These are phyloP conservation scores for Nerophis ophidion DNA, from an alignment of 2,113 vertebrate genomes.

Conservation along the genomic window DNA sequence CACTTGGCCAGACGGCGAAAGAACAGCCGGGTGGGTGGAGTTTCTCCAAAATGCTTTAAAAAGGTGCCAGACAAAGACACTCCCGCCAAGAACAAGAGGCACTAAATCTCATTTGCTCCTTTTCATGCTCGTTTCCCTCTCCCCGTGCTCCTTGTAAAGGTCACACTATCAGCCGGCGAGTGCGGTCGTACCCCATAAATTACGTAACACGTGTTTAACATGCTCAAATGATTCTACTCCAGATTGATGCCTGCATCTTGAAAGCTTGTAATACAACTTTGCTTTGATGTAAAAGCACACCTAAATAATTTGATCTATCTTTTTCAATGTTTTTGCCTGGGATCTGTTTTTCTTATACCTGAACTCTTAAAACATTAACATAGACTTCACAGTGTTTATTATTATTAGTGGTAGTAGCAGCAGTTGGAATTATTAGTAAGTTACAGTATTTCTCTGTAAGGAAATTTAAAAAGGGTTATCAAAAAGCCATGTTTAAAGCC, in stretches of 20 bases:
- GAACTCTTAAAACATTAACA: too few species aligned
- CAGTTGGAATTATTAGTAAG: too few species aligned
- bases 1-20: slow-evolving; percentile 10
- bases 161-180: neutral
- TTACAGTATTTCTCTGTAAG: too few species aligned
- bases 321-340: too few species aligned
- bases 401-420: too few species aligned
- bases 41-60: slow-evolving; percentile 16
- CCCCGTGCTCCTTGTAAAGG: neutral
- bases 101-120: neutral
- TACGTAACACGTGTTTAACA: neutral
- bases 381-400: too few species aligned
- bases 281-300: too few species aligned
- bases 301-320: too few species aligned
- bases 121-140: neutral
- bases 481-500: neutral
- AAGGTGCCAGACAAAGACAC: slow-evolving; percentile 18
- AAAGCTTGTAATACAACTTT: too few species aligned
- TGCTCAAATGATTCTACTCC: neutral
- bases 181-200: neutral
- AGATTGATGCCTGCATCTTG: too few species aligned
- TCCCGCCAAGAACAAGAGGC: slow-evolving; percentile 8
- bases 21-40: slow-evolving; percentile 19
- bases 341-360: too few species aligned
- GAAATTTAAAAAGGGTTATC: too few species aligned